A percentile compares a stretch with the other conserved stretches of the same genome.
Conservation (phyloP, 2,888 invertebrate genomes). For the Linnaemya tessellans region DNA sequence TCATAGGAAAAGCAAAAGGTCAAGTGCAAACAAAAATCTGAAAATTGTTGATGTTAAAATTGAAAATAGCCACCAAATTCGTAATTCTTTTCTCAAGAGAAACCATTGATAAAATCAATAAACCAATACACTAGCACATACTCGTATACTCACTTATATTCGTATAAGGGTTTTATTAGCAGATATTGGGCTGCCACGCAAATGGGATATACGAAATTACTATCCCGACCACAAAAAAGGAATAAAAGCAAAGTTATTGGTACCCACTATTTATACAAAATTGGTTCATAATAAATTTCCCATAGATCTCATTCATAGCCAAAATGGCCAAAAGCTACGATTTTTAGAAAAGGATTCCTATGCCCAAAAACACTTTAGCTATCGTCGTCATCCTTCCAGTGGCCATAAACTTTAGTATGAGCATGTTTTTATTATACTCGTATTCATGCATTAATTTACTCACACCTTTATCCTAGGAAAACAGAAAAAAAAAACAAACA, state of each 20-base stretch:
- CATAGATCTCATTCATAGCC: not conserved
- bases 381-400: not conserved
- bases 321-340: not conserved
- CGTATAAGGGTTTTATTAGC: not conserved
- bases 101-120: not conserved
- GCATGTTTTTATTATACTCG: not conserved
- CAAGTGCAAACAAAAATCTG: slow-evolving; percentile 47
- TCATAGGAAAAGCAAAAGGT: slow-evolving; percentile 26
- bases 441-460: slow-evolving; percentile 13
- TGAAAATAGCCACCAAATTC: not conserved
- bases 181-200: not conserved
- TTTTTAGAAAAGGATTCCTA: not conserved
- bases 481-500: not conserved
- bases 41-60: slow-evolving; percentile 6
- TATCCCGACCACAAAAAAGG: slow-evolving; percentile 15
- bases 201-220: slow-evolving; percentile 28
- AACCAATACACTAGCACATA: slow-evolving; percentile 8
- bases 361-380: not conserved
- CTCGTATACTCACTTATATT: not conserved
- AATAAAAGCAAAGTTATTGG: not conserved
- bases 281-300: not conserved
- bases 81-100: slow-evolving; percentile 43
- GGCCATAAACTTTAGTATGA: not conserved
- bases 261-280: not conserved
- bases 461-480: slow-evolving; percentile 10